Evolutionary conservation across 2,888 invertebrate species (phyloP), one percentile per base, ranked within the genome.

Genomic region (Melangyna quadrimaculata): DNA sequence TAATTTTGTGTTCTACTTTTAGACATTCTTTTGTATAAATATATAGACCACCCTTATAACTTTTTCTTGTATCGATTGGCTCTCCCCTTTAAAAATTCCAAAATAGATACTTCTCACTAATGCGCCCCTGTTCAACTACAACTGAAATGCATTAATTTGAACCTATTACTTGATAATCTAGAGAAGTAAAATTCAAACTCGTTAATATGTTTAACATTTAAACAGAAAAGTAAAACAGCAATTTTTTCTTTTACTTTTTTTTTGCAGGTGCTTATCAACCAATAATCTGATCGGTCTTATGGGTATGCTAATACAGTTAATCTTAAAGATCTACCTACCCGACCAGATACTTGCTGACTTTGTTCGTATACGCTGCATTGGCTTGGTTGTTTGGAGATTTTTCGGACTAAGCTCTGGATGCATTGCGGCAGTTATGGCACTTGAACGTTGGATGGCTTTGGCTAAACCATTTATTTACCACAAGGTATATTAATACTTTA

Each of bases 391-490:
- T 71, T 95, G 96, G 92, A 94, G 97, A 80, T 95, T 95, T 88
- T 97, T 97, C 92, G 97, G 97, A 63, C 93, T 97, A 79, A 96
- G 96, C 89, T 97, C 97, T 88, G 97, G 97, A 53, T 96, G 96
- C 92, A 96, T 97, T 89, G 97, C 97, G 24, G 95, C 96, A 89
- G 95, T 97, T 77, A 97, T 97, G 97, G 97, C 97, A 12, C 94
- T 95, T 40, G 97, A 97, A 92, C 93, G 97, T 88, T 97, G 96
- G 95, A 93, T 97, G 89, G 97, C 97, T 24, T 94, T 97, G 88
- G 97, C 97, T 12, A 94, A 96, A 88, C 97, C 97, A 45, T 97
- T 97, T 92, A 93, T 96, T 89, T 97, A 97, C 91, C 97, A 97
- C 91, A 96, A 96, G 95, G 97, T 97, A 77, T 71, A n/a, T n/a